phyloP scores from a whole-genome alignment of 2,797 vertebrate genomes.

The Nyctibius grandis region DNA sequence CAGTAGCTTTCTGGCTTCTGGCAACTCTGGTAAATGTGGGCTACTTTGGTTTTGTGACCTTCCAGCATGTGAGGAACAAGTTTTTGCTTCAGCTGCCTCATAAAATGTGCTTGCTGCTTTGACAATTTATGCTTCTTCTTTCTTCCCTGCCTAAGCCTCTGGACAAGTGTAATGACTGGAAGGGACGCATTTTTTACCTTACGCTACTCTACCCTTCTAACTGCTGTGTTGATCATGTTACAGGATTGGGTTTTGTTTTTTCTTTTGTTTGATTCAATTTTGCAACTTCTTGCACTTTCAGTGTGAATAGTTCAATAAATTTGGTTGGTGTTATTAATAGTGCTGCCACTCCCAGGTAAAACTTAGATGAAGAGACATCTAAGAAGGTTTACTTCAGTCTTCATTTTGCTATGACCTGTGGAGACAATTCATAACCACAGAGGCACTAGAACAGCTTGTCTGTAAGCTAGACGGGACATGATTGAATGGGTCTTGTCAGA shows the following conservation, averaged over 20 bases:
- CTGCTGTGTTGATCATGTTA: conserved; percentile 24
- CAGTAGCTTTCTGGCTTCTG: not conserved
- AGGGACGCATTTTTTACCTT: not conserved
- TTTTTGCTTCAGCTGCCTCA: not conserved
- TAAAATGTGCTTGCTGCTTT: conserved; percentile 11
- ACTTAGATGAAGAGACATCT: not conserved
- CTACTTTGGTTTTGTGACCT: not conserved
- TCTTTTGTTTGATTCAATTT: not conserved
- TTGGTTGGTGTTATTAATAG: not conserved
- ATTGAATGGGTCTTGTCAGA: not conserved
- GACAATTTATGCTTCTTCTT: conserved; percentile 6
- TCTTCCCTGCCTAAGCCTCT: conserved; percentile 43
- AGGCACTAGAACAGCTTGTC: not conserved
- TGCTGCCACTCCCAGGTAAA: not conserved
- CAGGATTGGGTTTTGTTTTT: not conserved
- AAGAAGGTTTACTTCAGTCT: not conserved
- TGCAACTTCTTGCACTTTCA: not conserved
- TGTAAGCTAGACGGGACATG: not conserved
- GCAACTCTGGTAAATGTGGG: not conserved
- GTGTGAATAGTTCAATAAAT: not conserved
- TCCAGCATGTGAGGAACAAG: not conserved
- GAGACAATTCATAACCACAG: not conserved
- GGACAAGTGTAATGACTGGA: conserved; percentile 19
- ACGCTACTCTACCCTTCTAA: not conserved
- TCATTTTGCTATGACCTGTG: not conserved